Conservation (phyloP, 2,888 invertebrate species). For the Alloplasta piceator region DNA sequence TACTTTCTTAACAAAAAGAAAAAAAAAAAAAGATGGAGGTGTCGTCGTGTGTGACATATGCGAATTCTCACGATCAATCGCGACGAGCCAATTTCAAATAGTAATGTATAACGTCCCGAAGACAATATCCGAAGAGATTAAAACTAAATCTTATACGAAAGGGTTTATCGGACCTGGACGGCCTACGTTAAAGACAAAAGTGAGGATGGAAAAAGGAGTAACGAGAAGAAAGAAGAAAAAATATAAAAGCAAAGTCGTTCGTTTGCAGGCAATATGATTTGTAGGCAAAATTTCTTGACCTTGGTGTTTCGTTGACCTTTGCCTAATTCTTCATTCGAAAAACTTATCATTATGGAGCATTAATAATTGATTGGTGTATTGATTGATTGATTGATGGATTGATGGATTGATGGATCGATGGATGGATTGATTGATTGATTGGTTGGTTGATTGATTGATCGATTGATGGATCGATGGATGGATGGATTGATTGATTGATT, state of each 20-base stretch:
- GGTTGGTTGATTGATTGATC: too few species aligned
- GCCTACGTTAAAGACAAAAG: constrained; percentile 71
- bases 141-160: constrained; percentile 67
- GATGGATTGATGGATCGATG: too few species aligned
- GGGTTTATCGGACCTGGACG: constrained; percentile 68
- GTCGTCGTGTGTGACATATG: not conserved
- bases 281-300: not conserved
- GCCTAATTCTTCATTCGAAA: constrained; percentile 26
- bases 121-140: constrained; percentile 77
- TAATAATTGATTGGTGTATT: not conserved
- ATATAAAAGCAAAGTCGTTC: constrained; percentile 30
- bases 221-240: constrained; percentile 18
- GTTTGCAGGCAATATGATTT: constrained; percentile 3
- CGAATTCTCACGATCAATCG: constrained; percentile 63
- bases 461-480: too few species aligned
- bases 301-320: not conserved
- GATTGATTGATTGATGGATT: too few species aligned
- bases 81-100: constrained; percentile 74
- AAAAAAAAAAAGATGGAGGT: too few species aligned
- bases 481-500: too few species aligned
- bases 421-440: too few species aligned
- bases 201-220: too few species aligned
- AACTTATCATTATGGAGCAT: not conserved
- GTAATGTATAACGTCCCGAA: constrained; percentile 81
- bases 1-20: too few species aligned